Evolutionary conservation across 1,140 invertebrate genomes (phyloP), one percentile per base, ranked within the genome.

Genomic region (Kradibia gibbosae): DNA sequence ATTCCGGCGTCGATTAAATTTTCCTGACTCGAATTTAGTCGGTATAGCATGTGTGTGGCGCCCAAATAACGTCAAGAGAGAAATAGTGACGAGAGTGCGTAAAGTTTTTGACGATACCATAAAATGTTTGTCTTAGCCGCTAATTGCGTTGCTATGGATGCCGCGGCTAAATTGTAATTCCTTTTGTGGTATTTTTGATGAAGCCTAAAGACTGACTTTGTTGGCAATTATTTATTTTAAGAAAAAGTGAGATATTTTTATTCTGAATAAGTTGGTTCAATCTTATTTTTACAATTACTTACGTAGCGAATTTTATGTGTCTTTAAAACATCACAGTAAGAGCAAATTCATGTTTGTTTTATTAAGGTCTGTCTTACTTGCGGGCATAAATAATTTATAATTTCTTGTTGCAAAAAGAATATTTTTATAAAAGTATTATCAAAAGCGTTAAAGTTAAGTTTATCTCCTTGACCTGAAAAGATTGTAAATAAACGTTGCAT

Each of bases 1-100:
- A 82, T 82, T 82, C 65, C 74, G 65, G 65, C 28, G 55, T 22
- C 80, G 80, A 82, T 82, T 77, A 77, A 82, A 78, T 82, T 78
- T 82, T 53, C 72, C 60, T 20, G 20, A n/a, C 71, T 74, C 48
- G 60, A 75, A 74, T 81, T 34, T 50, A 42, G 72, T 55, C 73
- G 31, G 11, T 53, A 31, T 22, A 31, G 17, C 55, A 60, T 34
- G 25, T 42, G 28, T 75, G 60, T 71, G 60, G 25, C 57, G 72
- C 31, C 48, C 22, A 67, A 81, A 75, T 72, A 57, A 74, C 34
- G 48, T 53, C 53, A 53, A 0, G 60, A 48, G 76, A 50, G 57
- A 45, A 39, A 22, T 34, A 62, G 67, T 20, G 55, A 28, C 1
- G 42, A 39, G 42, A 28, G 15, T n/a, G 39, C 42, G 55, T 80